Percentiles rank a stretch among this genome's conserved stretches.
Conservation (phyloP, 2,113 vertebrate species). For the Origma solitaria region DNA sequence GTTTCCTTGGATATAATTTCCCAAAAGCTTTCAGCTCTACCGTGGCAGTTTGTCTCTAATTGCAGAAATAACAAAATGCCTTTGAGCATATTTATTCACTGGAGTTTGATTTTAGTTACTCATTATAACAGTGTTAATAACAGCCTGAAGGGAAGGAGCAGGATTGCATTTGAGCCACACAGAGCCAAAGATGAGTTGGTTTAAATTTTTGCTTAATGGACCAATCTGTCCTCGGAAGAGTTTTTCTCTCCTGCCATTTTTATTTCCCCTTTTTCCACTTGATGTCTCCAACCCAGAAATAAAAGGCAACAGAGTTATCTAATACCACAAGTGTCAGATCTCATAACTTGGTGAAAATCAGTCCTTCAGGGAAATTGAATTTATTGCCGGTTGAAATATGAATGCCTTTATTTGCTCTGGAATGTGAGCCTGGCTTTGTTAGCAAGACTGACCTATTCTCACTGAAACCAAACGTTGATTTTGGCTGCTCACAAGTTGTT, state of each 20-base stretch:
- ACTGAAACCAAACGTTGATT: not conserved
- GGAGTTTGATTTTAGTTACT: slow-evolving; percentile 44
- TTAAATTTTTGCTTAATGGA: slow-evolving; percentile 13
- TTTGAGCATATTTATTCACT: not conserved
- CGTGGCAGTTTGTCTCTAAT: slow-evolving; percentile 9
- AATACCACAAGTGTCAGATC: not conserved
- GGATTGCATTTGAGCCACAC: not conserved
- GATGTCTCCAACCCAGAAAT: not conserved
- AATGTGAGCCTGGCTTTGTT: not conserved
- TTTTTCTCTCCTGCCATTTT: not conserved
- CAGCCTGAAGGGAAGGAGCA: not conserved
- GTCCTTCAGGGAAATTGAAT: not conserved
- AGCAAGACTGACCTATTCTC: not conserved
- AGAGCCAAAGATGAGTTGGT: not conserved
- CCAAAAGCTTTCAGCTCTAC: not conserved
- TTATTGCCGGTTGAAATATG: not conserved
- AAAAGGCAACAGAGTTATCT: not conserved
- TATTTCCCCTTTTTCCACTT: not conserved
- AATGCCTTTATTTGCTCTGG: not conserved
- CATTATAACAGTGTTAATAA: slow-evolving; percentile 30
- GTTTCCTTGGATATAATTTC: not conserved
- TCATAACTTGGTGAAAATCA: not conserved
- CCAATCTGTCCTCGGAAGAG: not conserved
- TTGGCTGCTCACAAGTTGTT: not conserved
- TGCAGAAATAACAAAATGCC: slow-evolving; percentile 23